Conservation (phyloP, 2,888 invertebrate species). For the Clanis bilineata region DNA sequence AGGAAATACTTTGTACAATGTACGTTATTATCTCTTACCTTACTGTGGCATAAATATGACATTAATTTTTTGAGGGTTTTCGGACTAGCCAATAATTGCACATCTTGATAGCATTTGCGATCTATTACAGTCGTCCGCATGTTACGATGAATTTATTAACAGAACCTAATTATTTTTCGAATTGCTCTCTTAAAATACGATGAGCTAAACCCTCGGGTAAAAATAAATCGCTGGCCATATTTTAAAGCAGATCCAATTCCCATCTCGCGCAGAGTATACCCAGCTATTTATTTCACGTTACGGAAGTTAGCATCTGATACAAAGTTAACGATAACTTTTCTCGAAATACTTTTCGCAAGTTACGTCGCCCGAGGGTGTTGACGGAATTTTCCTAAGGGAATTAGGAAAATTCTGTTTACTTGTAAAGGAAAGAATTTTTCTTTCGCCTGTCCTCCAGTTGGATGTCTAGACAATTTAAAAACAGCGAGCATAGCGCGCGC, state of each 20-base stretch:
- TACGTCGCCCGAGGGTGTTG: constrained; percentile 20
- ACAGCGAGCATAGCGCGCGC: background rate
- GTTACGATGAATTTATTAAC: too few relatives aligned
- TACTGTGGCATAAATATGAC: too few relatives aligned
- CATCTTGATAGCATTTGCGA: too few relatives aligned
- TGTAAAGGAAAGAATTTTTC: constrained; percentile 13
- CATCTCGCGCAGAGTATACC: constrained; percentile 8
- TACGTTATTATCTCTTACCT: too few relatives aligned
- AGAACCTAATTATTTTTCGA: too few relatives aligned
- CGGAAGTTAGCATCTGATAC: constrained; percentile 19
- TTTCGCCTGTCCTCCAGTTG: background rate
- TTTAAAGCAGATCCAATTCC: constrained; percentile 12
- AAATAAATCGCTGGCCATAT: constrained; percentile 10
- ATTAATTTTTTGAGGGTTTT: too few relatives aligned
- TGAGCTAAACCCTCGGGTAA: background rate
- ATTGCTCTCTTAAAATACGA: background rate
- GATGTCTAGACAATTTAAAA: constrained; percentile 14
- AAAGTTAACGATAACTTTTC: constrained; percentile 20
- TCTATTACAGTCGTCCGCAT: too few relatives aligned
- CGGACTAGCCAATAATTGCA: too few relatives aligned
- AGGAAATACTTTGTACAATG: too few relatives aligned
- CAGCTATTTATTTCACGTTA: constrained; percentile 16
- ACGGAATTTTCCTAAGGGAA: constrained; percentile 20
- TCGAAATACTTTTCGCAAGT: constrained; percentile 18
- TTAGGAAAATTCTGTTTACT: constrained; percentile 17